These are phyloP conservation scores for Tetranychus urticae DNA, from an alignment of 1,140 invertebrate genomes.

Conservation along the genomic window DNA sequence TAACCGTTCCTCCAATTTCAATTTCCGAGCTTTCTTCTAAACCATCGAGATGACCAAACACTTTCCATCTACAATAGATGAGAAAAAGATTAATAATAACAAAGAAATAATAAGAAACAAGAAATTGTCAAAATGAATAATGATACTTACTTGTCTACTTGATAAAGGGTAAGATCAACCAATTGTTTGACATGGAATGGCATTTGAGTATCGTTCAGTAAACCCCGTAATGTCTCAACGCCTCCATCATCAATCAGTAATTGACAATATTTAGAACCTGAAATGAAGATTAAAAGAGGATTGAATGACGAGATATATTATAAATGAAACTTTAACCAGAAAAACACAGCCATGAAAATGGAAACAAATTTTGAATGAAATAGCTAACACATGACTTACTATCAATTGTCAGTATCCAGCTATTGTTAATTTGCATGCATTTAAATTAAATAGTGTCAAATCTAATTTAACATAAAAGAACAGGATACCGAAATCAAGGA, in stretches of 20 bases:
- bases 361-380: neutral
- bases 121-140: neutral
- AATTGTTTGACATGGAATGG: constrained; percentile 9
- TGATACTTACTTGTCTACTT: neutral
- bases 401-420: too few relatives aligned
- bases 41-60: neutral
- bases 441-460: too few relatives aligned
- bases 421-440: too few relatives aligned
- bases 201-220: constrained; percentile 24
- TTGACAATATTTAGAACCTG: constrained; percentile 67
- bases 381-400: too few relatives aligned
- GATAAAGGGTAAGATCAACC: constrained; percentile 6
- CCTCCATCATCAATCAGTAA: constrained; percentile 66
- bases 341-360: too few relatives aligned
- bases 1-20: neutral
- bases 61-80: neutral
- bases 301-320: constrained; percentile 7
- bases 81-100: neutral
- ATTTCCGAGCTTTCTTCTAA: constrained; percentile 7
- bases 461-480: too few relatives aligned
- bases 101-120: neutral
- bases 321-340: neutral
- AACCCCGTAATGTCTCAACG: constrained; percentile 37
- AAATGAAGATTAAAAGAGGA: constrained; percentile 14
- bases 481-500: too few relatives aligned